A percentile compares a stretch with the other conserved stretches of the same genome.
Conservation (phyloP, 2,113 vertebrate genomes). For the Pantherophis guttatus region DNA sequence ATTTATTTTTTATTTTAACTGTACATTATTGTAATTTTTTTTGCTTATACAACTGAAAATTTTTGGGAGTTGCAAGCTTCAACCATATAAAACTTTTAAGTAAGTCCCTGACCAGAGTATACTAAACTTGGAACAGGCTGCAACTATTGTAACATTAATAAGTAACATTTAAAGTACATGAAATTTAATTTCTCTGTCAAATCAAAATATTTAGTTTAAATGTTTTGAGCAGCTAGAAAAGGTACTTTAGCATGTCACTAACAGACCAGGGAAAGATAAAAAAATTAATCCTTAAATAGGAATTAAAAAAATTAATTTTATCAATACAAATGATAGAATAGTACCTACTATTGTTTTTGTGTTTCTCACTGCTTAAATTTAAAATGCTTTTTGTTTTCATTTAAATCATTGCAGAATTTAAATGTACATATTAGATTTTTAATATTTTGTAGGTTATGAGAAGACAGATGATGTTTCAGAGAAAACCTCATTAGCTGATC, state of each 20-base stretch:
- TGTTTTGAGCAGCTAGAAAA: not conserved
- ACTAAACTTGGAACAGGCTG: not conserved
- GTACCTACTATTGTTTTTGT: not conserved
- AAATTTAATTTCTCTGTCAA: not conserved
- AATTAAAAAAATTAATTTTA: not conserved
- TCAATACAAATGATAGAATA: not conserved
- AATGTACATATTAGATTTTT: not conserved
- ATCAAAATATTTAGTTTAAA: not conserved
- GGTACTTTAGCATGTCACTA: not conserved
- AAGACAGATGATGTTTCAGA: slow-evolving; percentile 92
- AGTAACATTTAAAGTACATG: not conserved
- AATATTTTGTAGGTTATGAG: slow-evolving; percentile 85
- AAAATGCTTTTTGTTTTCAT: not conserved
- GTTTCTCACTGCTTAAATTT: not conserved
- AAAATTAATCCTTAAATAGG: not conserved
- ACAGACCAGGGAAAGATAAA: not conserved
- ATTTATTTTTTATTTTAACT: not conserved
- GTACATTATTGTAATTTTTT: not conserved
- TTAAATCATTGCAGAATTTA: not conserved
- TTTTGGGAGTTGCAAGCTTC: not conserved
- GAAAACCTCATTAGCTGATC: slow-evolving; percentile 93
- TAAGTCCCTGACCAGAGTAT: not conserved
- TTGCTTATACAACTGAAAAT: not conserved
- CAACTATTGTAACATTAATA: not conserved
- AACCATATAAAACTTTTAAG: not conserved